Evolutionary conservation across 2,888 invertebrate species (phyloP).

Genomic region (Balanococcus diminutus): DNA sequence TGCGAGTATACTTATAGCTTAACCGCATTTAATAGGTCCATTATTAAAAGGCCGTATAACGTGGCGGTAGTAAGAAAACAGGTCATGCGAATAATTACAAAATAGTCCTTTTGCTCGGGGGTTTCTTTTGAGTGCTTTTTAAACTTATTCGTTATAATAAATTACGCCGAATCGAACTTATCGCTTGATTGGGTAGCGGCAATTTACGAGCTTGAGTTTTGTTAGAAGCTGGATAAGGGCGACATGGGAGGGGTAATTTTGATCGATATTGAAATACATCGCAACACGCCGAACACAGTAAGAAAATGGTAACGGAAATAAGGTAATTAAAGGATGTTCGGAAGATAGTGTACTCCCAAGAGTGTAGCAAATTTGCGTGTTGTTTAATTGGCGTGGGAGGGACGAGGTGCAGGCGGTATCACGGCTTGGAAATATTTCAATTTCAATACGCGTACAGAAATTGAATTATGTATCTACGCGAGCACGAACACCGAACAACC

Average conservation of each 20-base stretch:
- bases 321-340: conserved; percentile 20
- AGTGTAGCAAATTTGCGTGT: conserved; percentile 27
- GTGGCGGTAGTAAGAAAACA: conserved; percentile 37
- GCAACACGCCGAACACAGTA: background rate
- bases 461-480: background rate
- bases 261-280: conserved; percentile 22
- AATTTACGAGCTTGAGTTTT: conserved; percentile 34
- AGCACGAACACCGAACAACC: background rate
- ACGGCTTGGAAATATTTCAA: background rate
- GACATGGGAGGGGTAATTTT: background rate
- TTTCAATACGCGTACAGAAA: too few species aligned
- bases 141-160: conserved; percentile 42
- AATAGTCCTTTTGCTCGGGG: conserved; percentile 38
- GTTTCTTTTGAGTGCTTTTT: conserved; percentile 41
- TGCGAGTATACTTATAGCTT: background rate
- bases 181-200: conserved; percentile 38
- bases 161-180: background rate
- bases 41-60: conserved; percentile 27
- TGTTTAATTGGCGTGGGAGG: background rate
- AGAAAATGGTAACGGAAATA: conserved; percentile 23
- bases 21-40: conserved; percentile 27
- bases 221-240: background rate
- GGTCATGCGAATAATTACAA: conserved; percentile 44
- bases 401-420: background rate
- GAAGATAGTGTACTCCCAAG: conserved; percentile 16